A percentile compares a stretch with the other conserved stretches of the same genome.
These are phyloP conservation scores for Varecia variegata DNA, from an alignment of 2,797 vertebrate genomes.

Conservation along the genomic window DNA sequence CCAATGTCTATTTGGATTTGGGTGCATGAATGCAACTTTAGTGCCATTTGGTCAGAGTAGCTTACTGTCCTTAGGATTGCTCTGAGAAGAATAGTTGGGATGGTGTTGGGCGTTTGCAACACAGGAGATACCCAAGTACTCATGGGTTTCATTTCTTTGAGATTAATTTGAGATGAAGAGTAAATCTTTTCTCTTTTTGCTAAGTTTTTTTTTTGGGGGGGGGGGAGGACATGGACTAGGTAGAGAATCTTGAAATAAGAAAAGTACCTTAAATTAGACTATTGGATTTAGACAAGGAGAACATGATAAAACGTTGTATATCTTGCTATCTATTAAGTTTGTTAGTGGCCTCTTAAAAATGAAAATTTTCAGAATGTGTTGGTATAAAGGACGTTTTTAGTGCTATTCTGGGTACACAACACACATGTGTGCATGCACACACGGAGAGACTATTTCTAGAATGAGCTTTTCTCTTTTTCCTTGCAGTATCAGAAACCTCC, in stretches of 20 bases:
- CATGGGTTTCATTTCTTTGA: background rate
- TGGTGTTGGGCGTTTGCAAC: background rate
- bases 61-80: background rate
- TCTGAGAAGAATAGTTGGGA: background rate
- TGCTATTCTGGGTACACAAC: background rate
- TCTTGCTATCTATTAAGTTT: background rate
- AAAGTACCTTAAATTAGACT: background rate
- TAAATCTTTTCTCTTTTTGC: background rate
- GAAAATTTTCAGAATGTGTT: background rate
- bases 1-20: background rate
- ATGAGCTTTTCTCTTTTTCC: background rate
- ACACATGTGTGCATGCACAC: background rate
- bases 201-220: background rate
- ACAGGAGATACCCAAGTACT: background rate
- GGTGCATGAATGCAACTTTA: background rate
- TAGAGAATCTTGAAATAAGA: background rate
- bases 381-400: background rate
- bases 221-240: background rate
- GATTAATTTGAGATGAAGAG: background rate
- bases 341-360: background rate
- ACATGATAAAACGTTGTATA: background rate
- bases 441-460: background rate
- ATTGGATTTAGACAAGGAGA: background rate
- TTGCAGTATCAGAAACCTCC: background rate
- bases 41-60: background rate